These are phyloP conservation scores for Cynodonichthys magdalenae DNA, from an alignment of 2,797 vertebrate genomes.

Conservation along the genomic window DNA sequence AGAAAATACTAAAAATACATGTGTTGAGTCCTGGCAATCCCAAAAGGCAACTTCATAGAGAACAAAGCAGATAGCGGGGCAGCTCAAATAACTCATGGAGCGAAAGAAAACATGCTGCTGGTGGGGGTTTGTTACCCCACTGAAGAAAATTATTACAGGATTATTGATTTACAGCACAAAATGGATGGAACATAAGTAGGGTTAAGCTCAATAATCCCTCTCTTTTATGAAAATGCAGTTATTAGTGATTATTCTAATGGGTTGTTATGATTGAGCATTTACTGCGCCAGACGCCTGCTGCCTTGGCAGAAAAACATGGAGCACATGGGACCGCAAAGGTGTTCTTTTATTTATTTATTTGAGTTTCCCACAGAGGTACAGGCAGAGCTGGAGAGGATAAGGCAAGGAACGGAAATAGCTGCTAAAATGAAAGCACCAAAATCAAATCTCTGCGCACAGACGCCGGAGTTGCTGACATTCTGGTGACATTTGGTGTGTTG, in stretches of 20 bases:
- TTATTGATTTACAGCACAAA: constrained; percentile 81
- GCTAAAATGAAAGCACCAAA: constrained; percentile 46
- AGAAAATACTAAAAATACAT: constrained; percentile 82
- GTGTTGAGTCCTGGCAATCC: constrained; percentile 76
- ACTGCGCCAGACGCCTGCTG: constrained; percentile 21
- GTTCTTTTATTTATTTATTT: neutral
- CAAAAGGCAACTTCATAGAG: constrained; percentile 75
- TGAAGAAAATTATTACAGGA: constrained; percentile 77
- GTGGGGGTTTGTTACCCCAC: constrained; percentile 62
- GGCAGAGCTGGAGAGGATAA: constrained; percentile 21
- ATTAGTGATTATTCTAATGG: constrained; percentile 79
- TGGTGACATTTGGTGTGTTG: constrained; percentile 81
- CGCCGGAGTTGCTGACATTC: constrained; percentile 80
- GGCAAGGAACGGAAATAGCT: constrained; percentile 29
- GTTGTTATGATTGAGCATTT: constrained; percentile 74
- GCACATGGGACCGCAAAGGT: constrained; percentile 15
- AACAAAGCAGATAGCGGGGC: constrained; percentile 72
- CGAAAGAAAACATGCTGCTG: constrained; percentile 59
- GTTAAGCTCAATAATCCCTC: constrained; percentile 81
- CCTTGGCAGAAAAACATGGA: constrained; percentile 8
- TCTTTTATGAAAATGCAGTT: constrained; percentile 79
- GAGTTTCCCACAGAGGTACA: constrained; percentile 11
- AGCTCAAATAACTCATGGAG: constrained; percentile 69
- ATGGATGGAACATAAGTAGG: constrained; percentile 79
- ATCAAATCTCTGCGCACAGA: constrained; percentile 65